Evolutionary conservation across 1,140 invertebrate species (phyloP), one percentile per base, ranked within the genome.

Genomic region (Chionoecetes opilio): DNA sequence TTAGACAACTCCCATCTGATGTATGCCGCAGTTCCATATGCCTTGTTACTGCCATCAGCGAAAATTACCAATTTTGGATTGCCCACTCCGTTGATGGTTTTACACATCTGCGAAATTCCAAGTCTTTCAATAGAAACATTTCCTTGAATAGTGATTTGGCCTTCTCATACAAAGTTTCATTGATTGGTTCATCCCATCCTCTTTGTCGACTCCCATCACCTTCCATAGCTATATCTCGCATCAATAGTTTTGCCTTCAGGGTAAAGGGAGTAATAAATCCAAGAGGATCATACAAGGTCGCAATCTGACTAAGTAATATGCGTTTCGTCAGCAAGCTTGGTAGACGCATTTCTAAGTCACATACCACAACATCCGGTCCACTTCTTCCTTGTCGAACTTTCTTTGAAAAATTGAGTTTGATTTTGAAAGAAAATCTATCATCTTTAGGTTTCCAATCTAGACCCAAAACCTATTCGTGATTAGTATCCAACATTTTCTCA

Each of bases 181-280:
- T 34, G 9, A 85, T 85, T 5, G 82, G 82, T 85, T 26, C 82
- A 85, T 85, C 82, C 82, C 82, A 85, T 85, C n/a, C 82, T 85
- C 82, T 85, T 31, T 6, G 82, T 85, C 26, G n/a, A 34, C 26
- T 85, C 26, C 82, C 82, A 85, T 5, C 26, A 31, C 82, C 32
- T 63, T 63, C 53, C 53, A 9, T 63, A 21, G 26, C 53, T 63
- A 63, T 21, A 63, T 63, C 17, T 63, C 53, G 53, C 53, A 63
- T 63, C 26, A 63, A 63, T 26, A 63, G 26, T 21, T 63, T 63
- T 8, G 53, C 53, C 53, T 63, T 63, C 8, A 63, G 53, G 53
- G 53, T 63, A 63, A 63, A 63, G 53, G 53, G 53, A 63, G 53
- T 63, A 41, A 41, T 41, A 41, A 41, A 41, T 41, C 38, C 38